These are phyloP conservation scores for Bovichtus variegatus DNA, from an alignment of 2,797 vertebrate species.

Conservation along the genomic window DNA sequence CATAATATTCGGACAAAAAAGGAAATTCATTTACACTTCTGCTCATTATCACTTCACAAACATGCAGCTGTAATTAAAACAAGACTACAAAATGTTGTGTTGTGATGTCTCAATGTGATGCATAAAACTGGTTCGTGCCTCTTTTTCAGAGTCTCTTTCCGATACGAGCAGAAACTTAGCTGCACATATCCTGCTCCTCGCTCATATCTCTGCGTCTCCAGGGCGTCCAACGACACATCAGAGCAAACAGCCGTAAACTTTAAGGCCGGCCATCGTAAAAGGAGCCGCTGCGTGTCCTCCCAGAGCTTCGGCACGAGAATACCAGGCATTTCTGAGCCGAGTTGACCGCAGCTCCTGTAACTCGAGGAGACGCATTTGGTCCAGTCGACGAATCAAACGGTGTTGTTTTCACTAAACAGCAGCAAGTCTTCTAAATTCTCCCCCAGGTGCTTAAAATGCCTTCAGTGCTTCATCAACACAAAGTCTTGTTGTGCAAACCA, in stretches of 20 bases:
- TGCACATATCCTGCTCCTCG: too few species aligned
- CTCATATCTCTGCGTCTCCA: constrained; percentile 43
- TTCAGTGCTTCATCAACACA: not conserved
- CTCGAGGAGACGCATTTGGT: not conserved
- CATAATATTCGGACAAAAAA: too few species aligned
- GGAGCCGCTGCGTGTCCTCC: not conserved
- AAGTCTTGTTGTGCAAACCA: not conserved
- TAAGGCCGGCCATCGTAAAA: constrained; percentile 44
- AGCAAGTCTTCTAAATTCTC: not conserved
- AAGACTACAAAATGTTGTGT: not conserved
- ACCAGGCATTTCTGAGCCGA: constrained; percentile 15
- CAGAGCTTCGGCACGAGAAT: not conserved
- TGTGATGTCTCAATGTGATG: not conserved
- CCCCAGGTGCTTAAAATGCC: not conserved
- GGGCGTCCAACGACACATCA: constrained; percentile 36
- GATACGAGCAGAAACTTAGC: not conserved
- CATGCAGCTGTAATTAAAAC: constrained; percentile 2
- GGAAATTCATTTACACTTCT: too few species aligned
- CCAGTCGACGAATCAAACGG: not conserved
- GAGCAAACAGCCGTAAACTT: constrained; percentile 45
- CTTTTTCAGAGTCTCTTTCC: not conserved
- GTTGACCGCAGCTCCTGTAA: not conserved
- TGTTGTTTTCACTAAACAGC: not conserved
- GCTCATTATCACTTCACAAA: too few species aligned
- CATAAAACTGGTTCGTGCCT: not conserved